These are phyloP conservation scores for Atherinosoma microstoma DNA, from an alignment of 2,797 vertebrate genomes.

Conservation along the genomic window DNA sequence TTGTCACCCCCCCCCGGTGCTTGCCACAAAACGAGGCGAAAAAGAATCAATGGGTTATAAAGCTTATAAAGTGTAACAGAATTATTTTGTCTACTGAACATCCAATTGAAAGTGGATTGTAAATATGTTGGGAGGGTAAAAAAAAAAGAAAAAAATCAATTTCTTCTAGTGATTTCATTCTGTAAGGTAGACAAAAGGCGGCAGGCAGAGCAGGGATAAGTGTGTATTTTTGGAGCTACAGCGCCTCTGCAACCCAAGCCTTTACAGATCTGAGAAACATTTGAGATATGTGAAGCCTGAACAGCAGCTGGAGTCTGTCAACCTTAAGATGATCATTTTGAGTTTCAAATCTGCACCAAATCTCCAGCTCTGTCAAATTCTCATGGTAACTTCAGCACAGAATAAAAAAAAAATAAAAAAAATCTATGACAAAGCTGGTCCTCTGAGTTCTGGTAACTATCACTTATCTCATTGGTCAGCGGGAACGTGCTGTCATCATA, in stretches of 20 bases:
- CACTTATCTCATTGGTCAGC: constrained; percentile 48
- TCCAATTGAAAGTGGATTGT: neutral
- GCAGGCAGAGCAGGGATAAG: neutral
- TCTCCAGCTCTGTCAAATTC: constrained; percentile 20
- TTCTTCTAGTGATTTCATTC: constrained; percentile 10
- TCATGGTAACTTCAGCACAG: constrained; percentile 16
- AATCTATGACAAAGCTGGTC: constrained; percentile 29
- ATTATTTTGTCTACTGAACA: constrained; percentile 4
- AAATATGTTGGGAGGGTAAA: neutral
- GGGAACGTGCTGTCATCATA: constrained; percentile 41
- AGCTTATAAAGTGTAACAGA: neutral
- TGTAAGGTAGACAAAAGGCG: neutral
- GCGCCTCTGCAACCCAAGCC: neutral
- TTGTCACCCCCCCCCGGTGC: neutral
- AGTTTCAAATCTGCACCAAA: neutral
- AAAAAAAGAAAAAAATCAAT: neutral
- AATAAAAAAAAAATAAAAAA: constrained; percentile 16
- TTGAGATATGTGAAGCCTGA: neutral
- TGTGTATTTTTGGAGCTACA: neutral
- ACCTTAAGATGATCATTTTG: neutral
- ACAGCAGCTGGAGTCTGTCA: neutral
- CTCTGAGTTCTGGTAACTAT: constrained; percentile 37
- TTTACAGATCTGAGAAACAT: neutral
- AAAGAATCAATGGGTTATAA: neutral
- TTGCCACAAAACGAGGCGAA: neutral